Conservation (phyloP, 2,797 vertebrate species). For the Martes flavigula region DNA sequence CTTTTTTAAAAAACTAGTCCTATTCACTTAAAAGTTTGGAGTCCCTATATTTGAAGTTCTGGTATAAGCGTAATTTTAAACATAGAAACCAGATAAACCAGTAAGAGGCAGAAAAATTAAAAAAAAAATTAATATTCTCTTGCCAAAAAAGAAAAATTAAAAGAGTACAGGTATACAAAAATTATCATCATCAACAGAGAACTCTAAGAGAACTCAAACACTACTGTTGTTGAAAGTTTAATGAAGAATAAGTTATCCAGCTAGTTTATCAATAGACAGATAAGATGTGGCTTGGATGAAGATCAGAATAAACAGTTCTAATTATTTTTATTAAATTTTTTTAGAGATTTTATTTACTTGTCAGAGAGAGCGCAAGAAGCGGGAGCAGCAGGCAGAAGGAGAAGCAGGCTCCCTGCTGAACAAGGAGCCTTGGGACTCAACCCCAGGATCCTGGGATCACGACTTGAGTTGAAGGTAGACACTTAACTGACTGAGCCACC, state of each 20-base stretch:
- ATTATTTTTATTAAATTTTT: not conserved
- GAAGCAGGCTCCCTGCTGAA: not conserved
- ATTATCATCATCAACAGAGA: not conserved
- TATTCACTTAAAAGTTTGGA: not conserved
- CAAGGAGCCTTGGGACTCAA: not conserved
- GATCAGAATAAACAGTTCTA: not conserved
- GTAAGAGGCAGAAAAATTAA: not conserved
- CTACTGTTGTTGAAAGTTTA: not conserved
- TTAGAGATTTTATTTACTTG: not conserved
- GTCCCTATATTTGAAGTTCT: not conserved
- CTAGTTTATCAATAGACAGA: not conserved
- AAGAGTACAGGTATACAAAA: not conserved
- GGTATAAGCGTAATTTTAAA: conserved; percentile 29
- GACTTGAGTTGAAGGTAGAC: not conserved
- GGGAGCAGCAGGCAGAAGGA: not conserved
- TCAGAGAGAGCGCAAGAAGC: no score
- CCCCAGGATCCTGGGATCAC: not conserved
- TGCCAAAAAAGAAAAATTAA: not conserved
- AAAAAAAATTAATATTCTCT: not conserved
- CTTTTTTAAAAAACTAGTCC: not conserved
- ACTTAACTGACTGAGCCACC: not conserved
- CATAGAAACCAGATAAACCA: conserved; percentile 29
- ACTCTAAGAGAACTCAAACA: not conserved
- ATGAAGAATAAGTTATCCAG: not conserved
- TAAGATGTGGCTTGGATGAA: conserved; percentile 22